Evolutionary conservation across 2,888 invertebrate species (phyloP).

Genomic region (Drosophila nr. medialis): DNA sequence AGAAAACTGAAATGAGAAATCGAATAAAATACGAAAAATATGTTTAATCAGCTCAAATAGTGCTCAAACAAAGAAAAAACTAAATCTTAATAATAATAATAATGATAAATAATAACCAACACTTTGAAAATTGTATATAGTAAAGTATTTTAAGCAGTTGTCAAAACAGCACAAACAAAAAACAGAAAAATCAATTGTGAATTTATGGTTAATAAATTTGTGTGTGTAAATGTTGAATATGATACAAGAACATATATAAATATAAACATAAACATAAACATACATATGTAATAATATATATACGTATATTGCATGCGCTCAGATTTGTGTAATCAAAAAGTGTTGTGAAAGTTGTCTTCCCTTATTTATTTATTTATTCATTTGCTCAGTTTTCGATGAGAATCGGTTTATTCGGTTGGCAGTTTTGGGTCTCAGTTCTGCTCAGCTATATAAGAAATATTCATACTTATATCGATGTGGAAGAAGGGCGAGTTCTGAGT

Average conservation of each 20-base stretch:
- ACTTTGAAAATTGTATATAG: slow-evolving; percentile 46
- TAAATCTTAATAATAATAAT: background rate
- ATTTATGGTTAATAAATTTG: slow-evolving; percentile 56
- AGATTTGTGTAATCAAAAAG: slow-evolving; percentile 73
- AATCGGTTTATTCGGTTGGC: slow-evolving; percentile 1
- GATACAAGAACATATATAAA: slow-evolving; percentile 17
- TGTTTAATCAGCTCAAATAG: slow-evolving; percentile 10
- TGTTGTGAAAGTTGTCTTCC: slow-evolving; percentile 81
- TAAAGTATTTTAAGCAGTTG: slow-evolving; percentile 33
- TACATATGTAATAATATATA: slow-evolving; percentile 8
- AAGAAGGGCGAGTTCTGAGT: slow-evolving; percentile 19
- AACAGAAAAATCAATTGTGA: slow-evolving; percentile 42
- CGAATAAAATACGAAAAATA: slow-evolving; percentile 17
- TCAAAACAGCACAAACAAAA: slow-evolving; percentile 29
- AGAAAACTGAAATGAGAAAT: background rate
- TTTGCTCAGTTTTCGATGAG: slow-evolving; percentile 37
- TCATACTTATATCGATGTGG: slow-evolving; percentile 14
- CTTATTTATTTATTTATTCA: slow-evolving; percentile 53
- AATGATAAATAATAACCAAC: slow-evolving; percentile 24
- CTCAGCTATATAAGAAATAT: slow-evolving; percentile 18
- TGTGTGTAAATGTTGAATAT: slow-evolving; percentile 61
- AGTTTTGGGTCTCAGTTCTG: slow-evolving; percentile 35
- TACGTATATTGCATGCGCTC: slow-evolving; percentile 55
- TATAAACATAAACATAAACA: slow-evolving; percentile 10
- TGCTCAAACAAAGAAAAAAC: slow-evolving; percentile 1